phyloP scores from a whole-genome alignment of 1,140 invertebrate species.

The Teleopsis dalmanni region DNA sequence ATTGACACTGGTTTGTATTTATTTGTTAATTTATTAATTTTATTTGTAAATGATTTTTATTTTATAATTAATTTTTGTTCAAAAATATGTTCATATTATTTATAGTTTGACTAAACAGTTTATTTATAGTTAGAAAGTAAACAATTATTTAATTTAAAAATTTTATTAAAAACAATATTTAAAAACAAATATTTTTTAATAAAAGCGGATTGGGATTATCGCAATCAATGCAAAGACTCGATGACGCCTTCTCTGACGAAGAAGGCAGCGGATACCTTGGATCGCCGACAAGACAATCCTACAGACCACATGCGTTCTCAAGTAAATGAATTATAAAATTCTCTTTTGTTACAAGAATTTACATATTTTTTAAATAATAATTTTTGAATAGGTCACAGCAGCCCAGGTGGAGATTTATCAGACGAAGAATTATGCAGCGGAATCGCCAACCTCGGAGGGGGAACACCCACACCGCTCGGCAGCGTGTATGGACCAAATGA shows the following conservation, averaged over 20 bases:
- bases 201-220: slow-evolving; percentile 44
- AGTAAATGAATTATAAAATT: slow-evolving; percentile 19
- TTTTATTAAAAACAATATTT: too few relatives aligned
- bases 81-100: background rate
- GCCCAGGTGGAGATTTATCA: slow-evolving; percentile 55
- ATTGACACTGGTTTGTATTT: slow-evolving; percentile 60
- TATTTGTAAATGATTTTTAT: slow-evolving; percentile 7
- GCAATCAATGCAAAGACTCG: slow-evolving; percentile 44
- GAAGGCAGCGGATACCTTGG: slow-evolving; percentile 45
- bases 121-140: too few relatives aligned
- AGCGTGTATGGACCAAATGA: slow-evolving; percentile 42
- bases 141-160: too few relatives aligned
- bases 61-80: slow-evolving; percentile 20
- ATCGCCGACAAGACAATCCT: slow-evolving; percentile 45
- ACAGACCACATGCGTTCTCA: slow-evolving; percentile 45
- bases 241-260: slow-evolving; percentile 46
- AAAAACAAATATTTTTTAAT: slow-evolving; percentile 1
- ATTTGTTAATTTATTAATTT: slow-evolving; percentile 18
- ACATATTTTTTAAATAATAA: background rate
- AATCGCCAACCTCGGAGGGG: slow-evolving; percentile 46
- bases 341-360: background rate
- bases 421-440: slow-evolving; percentile 55
- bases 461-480: slow-evolving; percentile 43
- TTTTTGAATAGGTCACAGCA: slow-evolving; percentile 38
- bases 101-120: background rate